These are phyloP conservation scores for Mionectes macconnelli DNA, from an alignment of 2,113 vertebrate species.

Conservation along the genomic window DNA sequence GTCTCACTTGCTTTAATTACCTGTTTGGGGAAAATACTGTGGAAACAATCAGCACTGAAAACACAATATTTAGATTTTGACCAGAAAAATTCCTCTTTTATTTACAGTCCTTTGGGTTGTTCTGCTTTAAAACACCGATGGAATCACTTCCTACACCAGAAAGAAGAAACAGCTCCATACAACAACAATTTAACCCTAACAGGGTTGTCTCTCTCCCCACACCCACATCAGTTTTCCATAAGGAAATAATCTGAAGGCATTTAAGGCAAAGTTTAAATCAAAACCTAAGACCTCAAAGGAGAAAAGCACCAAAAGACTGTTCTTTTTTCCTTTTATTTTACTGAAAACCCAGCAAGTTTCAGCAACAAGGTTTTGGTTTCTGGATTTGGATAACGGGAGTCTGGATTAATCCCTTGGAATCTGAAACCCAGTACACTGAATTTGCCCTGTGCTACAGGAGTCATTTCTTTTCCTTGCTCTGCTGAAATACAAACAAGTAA, in stretches of 20 bases:
- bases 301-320: neutral
- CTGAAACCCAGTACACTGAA: neutral
- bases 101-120: neutral
- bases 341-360: neutral
- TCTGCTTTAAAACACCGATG: neutral
- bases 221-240: neutral
- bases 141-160: neutral
- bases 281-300: neutral
- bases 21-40: neutral
- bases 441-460: neutral
- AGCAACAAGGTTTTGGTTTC: neutral
- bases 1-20: neutral
- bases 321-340: neutral
- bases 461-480: neutral
- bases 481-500: neutral
- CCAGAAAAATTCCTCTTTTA: neutral
- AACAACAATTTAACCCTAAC: neutral
- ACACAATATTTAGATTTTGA: neutral
- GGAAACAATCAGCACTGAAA: neutral
- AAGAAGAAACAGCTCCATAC: neutral
- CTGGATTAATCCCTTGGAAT: neutral
- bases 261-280: neutral
- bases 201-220: accelerated
- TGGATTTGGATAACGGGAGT: accelerated
- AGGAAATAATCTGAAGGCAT: no score